These are phyloP conservation scores for Sanderia malayensis DNA, from an alignment of 30 jellyfish, hydroid and myxozoan genomes.

Conservation along the genomic window DNA sequence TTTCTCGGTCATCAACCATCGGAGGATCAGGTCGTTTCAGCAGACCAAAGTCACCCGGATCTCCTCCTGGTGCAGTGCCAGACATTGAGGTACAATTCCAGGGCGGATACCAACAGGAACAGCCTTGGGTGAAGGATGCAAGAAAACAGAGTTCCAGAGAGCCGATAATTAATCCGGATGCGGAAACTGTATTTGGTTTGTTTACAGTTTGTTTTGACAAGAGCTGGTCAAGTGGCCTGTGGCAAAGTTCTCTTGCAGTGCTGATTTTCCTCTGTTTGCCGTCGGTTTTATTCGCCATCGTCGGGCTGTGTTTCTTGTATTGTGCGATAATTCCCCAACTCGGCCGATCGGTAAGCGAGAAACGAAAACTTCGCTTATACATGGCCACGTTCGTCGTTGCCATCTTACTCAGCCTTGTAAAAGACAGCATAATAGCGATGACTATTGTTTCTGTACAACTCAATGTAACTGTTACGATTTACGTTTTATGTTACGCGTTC, in stretches of 20 bases:
- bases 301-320: slow-evolving; percentile 22
- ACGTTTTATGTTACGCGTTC: slow-evolving; percentile 28
- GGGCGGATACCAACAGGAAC: slow-evolving; percentile 24
- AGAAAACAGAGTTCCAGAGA: slow-evolving; percentile 48
- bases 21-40: too few relatives aligned
- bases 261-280: slow-evolving; percentile 24
- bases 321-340: slow-evolving; percentile 28
- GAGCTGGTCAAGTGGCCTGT: slow-evolving; percentile 28
- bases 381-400: slow-evolving; percentile 6
- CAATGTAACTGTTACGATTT: slow-evolving; percentile 10
- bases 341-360: slow-evolving; percentile 49
- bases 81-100: slow-evolving; percentile 12
- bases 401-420: slow-evolving; percentile 27
- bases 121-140: slow-evolving; percentile 57
- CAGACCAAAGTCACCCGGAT: slow-evolving; percentile 32
- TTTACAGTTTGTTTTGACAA: slow-evolving; percentile 19
- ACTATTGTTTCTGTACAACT: slow-evolving; percentile 2
- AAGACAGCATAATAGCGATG: slow-evolving; percentile 38
- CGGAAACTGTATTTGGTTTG: slow-evolving; percentile 12
- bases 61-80: too few relatives aligned
- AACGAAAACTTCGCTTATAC: slow-evolving; percentile 10
- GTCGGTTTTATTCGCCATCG: slow-evolving; percentile 42
- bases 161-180: slow-evolving; percentile 41
- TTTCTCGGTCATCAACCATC: too few relatives aligned
- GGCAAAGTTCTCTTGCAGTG: slow-evolving; percentile 17